phyloP scores from a whole-genome alignment of 2,113 vertebrate species.

The Agelaius phoeniceus region DNA sequence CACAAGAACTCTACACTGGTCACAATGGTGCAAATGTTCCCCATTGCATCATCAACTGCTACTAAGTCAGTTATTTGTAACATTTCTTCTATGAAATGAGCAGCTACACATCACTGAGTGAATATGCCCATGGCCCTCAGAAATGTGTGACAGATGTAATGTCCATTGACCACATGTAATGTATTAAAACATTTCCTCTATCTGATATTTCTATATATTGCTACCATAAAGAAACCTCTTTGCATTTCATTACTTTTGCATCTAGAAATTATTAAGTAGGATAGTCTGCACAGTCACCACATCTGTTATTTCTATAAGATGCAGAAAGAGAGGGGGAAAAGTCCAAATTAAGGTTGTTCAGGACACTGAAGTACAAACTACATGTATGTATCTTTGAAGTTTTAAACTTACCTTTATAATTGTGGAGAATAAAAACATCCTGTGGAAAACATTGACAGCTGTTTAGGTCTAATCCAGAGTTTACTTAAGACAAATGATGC shows the following conservation, averaged over 20 bases:
- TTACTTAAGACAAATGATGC: background rate
- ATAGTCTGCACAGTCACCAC: background rate
- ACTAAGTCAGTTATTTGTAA: background rate
- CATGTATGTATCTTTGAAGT: background rate
- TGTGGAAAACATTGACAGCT: background rate
- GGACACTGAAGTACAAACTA: background rate
- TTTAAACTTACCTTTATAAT: background rate
- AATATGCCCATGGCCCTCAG: background rate
- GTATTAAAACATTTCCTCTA: background rate
- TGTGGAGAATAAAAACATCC: background rate
- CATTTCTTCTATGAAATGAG: background rate
- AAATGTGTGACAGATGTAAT: background rate
- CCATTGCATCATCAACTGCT: background rate
- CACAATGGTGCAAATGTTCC: background rate
- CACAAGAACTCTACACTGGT: background rate
- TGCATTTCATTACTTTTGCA: background rate
- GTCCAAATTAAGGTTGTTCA: background rate
- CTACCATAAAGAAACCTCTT: background rate
- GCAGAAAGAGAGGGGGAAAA: background rate
- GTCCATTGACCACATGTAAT: background rate
- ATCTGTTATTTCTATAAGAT: background rate
- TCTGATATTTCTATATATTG: background rate
- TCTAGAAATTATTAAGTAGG: background rate
- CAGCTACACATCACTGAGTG: background rate
- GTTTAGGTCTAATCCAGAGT: background rate